phyloP scores from a whole-genome alignment of 1,140 invertebrate species.

The Drosophila sechellia region DNA sequence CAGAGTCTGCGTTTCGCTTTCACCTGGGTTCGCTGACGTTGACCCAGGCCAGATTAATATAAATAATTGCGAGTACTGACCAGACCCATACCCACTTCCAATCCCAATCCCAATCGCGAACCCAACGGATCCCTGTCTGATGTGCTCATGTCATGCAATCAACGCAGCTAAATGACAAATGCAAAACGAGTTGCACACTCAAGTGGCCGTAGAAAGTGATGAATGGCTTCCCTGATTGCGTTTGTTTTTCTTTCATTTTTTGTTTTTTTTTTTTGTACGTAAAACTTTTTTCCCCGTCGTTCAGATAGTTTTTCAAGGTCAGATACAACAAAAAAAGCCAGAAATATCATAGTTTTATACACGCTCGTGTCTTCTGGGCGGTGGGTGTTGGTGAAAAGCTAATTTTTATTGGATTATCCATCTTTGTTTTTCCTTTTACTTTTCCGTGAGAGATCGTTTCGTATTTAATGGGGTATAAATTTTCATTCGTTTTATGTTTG shows the following conservation, averaged over 20 bases:
- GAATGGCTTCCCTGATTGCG: constrained; percentile 51
- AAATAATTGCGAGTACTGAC: constrained; percentile 68
- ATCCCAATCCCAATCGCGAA: constrained; percentile 4
- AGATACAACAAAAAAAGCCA: constrained; percentile 32
- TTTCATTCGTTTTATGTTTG: constrained; percentile 44
- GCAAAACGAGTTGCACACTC: constrained; percentile 67
- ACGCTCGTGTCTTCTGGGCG: constrained; percentile 35
- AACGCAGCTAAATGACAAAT: constrained; percentile 72
- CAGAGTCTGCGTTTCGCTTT: constrained; percentile 54
- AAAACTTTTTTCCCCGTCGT: constrained; percentile 13
- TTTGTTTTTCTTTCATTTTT: constrained; percentile 29
- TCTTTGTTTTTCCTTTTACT: constrained; percentile 21
- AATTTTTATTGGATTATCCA: constrained; percentile 23
- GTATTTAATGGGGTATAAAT: constrained; percentile 59
- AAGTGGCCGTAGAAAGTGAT: constrained; percentile 58
- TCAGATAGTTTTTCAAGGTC: constrained; percentile 35
- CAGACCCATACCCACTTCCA: constrained; percentile 19
- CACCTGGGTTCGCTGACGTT: constrained; percentile 54
- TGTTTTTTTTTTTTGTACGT: constrained; percentile 14
- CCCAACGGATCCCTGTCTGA: constrained; percentile 45
- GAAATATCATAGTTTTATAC: constrained; percentile 28
- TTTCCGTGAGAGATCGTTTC: constrained; percentile 25
- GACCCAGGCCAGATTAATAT: constrained; percentile 77
- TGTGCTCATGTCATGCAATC: constrained; percentile 78
- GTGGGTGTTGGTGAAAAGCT: constrained; percentile 34